Evolutionary conservation across 2,113 vertebrate genomes (phyloP).

Genomic region (Tympanuchus pallidicinctus): DNA sequence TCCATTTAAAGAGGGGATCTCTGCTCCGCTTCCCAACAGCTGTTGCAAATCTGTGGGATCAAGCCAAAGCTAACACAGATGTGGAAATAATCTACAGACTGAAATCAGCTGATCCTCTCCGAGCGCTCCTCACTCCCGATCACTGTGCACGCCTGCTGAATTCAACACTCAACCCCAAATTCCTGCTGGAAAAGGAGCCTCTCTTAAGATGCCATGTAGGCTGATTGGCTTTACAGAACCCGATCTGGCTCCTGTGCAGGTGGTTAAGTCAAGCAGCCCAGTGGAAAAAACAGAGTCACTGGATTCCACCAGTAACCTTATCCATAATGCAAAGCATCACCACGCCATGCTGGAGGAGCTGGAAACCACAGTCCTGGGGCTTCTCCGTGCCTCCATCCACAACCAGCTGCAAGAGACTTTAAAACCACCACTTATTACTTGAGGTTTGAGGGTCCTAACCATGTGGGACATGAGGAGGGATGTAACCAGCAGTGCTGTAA

Average conservation of each 20-base stretch:
- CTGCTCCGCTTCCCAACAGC: constrained; percentile 77
- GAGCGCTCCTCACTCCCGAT: background rate
- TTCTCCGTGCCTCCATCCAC: background rate
- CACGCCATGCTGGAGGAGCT: background rate
- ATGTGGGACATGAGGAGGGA: background rate
- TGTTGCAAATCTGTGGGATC: constrained; percentile 76
- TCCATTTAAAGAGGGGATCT: constrained; percentile 73
- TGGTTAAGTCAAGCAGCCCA: constrained; percentile 1
- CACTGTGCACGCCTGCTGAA: background rate
- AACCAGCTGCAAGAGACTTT: background rate
- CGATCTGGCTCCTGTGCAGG: constrained; percentile 48
- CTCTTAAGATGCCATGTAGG: background rate
- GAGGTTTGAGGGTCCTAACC: background rate
- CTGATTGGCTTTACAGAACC: background rate
- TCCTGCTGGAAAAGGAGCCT: background rate
- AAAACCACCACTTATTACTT: background rate
- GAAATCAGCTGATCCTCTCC: constrained; percentile 51
- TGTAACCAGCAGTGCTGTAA: background rate
- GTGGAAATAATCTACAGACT: constrained; percentile 64
- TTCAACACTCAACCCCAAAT: background rate
- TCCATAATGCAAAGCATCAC: constrained; percentile 19
- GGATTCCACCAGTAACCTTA: constrained; percentile 30
- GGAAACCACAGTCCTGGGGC: background rate
- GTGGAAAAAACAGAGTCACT: constrained; percentile 58
- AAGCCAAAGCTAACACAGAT: constrained; percentile 81